phyloP scores from a whole-genome alignment of 2,113 vertebrate species.

The Carlito syrichta region DNA sequence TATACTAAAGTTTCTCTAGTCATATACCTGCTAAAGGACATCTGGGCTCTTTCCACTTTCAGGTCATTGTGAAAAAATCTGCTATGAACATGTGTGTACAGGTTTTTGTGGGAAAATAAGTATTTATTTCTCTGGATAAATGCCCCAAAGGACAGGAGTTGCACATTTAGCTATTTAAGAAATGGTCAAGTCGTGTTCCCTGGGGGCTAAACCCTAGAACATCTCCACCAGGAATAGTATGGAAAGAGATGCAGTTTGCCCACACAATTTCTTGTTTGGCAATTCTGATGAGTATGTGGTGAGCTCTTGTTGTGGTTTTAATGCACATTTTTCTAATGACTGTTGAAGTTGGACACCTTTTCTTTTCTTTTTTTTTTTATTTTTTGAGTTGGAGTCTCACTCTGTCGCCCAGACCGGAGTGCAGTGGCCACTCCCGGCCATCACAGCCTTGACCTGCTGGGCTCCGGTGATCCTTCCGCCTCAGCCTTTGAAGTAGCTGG shows the following conservation, averaged over 20 bases:
- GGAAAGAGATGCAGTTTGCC: not conserved
- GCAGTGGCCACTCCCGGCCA: too few relatives aligned
- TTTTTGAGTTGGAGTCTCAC: too few relatives aligned
- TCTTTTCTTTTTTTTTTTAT: too few relatives aligned
- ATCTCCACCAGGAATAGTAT: not conserved
- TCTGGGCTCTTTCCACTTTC: not conserved
- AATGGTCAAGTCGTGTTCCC: not conserved
- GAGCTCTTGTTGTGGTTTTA: not conserved
- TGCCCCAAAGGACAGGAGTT: not conserved
- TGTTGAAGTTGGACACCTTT: not conserved
- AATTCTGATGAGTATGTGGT: not conserved
- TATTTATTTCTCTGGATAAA: slow-evolving; percentile 8
- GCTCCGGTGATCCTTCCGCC: too few relatives aligned
- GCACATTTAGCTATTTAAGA: not conserved
- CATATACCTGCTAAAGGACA: not conserved
- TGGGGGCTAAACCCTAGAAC: not conserved
- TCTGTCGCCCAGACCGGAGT: too few relatives aligned
- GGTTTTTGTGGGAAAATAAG: not conserved
- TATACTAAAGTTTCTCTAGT: not conserved
- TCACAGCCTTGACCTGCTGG: too few relatives aligned
- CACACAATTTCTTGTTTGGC: not conserved
- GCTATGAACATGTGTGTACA: not conserved
- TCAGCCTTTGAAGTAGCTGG: too few relatives aligned
- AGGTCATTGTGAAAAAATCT: not conserved
- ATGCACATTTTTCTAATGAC: not conserved